Evolutionary conservation across 2,797 vertebrate species (phyloP).

Genomic region (Falco berigora): DNA sequence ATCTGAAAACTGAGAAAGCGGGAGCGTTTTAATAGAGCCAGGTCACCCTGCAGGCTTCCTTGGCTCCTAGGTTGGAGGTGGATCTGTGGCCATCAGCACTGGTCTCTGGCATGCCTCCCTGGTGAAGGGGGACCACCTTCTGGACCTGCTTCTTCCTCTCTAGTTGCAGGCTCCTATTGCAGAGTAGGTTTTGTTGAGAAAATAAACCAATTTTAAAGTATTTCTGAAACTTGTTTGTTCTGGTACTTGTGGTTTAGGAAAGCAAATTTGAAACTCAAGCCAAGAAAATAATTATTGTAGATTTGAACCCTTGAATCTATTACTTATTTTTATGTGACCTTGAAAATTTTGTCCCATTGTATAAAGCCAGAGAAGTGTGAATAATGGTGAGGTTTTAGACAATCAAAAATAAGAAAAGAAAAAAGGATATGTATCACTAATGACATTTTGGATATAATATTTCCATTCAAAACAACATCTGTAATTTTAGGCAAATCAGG

Average conservation of each 20-base stretch:
- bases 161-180: background rate
- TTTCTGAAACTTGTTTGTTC: background rate
- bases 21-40: background rate
- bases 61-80: background rate
- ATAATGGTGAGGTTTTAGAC: background rate
- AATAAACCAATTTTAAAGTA: background rate
- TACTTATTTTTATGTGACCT: background rate
- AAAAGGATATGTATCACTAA: background rate
- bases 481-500: background rate
- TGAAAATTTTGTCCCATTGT: background rate
- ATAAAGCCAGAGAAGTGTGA: background rate
- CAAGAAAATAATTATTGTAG: background rate
- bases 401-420: background rate
- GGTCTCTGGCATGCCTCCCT: background rate
- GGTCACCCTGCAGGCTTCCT: background rate
- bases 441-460: background rate
- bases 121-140: background rate
- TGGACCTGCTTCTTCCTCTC: background rate
- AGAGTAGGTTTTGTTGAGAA: background rate
- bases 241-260: background rate
- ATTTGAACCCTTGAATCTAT: background rate
- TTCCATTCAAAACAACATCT: slow-evolving; percentile 12
- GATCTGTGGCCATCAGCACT: background rate
- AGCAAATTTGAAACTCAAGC: background rate
- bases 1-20: background rate